Percentiles rank a stretch among this genome's conserved stretches.
phyloP scores from a whole-genome alignment of 2,797 vertebrate genomes.

The Sternarchorhynchus goeldii region DNA sequence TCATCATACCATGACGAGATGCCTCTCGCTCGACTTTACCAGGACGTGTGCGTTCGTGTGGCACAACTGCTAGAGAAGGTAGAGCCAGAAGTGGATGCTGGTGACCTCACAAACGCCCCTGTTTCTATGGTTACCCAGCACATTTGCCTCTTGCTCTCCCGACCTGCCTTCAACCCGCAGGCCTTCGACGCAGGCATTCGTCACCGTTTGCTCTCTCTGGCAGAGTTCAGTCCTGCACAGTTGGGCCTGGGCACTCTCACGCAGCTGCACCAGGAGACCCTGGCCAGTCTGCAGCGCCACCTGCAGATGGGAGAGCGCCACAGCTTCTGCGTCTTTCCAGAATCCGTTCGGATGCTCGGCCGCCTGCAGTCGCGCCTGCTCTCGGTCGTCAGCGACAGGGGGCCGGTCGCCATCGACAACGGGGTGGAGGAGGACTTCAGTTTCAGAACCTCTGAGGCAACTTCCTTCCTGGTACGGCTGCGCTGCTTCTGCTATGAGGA shows the following conservation, averaged over 20 bases:
- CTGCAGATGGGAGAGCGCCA: constrained; percentile 58
- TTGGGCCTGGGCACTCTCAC: constrained; percentile 47
- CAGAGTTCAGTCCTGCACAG: constrained; percentile 55
- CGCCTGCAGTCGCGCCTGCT: constrained; percentile 25
- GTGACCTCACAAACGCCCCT: constrained; percentile 37
- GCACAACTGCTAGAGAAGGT: constrained; percentile 49
- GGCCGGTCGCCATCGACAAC: constrained; percentile 58
- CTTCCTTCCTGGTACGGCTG: constrained; percentile 57
- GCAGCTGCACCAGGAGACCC: constrained; percentile 59
- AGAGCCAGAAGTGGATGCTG: neutral
- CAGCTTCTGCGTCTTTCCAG: constrained; percentile 55
- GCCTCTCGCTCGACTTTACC: constrained; percentile 43
- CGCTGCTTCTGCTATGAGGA: constrained; percentile 54
- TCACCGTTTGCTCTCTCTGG: constrained; percentile 51
- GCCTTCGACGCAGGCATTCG: constrained; percentile 60
- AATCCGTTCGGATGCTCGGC: constrained; percentile 48
- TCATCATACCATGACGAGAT: neutral
- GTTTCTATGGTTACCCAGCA: constrained; percentile 41
- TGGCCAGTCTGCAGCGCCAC: constrained; percentile 51
- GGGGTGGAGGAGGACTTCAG: constrained; percentile 57
- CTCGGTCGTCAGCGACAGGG: constrained; percentile 30
- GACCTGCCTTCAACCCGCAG: constrained; percentile 42
- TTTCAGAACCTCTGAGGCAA: constrained; percentile 54
- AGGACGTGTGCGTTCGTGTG: constrained; percentile 49
- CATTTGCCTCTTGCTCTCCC: constrained; percentile 45